Evolutionary conservation across 2,797 vertebrate species (phyloP), one percentile per base, ranked within the genome.

Genomic region (Xyrichtys novacula): DNA sequence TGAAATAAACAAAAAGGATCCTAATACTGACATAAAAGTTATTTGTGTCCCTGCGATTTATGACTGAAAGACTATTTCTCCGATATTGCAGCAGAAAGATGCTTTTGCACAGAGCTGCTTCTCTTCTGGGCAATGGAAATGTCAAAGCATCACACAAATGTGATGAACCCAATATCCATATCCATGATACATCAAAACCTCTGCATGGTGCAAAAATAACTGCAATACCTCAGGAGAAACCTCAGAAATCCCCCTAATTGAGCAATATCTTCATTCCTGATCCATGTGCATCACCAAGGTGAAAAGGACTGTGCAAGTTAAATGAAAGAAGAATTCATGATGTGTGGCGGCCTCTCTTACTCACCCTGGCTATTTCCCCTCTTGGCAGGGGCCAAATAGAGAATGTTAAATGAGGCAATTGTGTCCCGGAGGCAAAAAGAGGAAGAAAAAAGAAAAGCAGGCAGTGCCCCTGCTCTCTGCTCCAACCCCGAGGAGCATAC

Each of bases 361-460:
- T 92, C 84, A 91, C 86, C 83, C 92, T 85, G 83, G 88, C 93
- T 88, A 88, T 89, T 92, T 91, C 91, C 91, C 82, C 90, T 92
- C 91, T 90, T 91, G 90, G 92, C 91, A 91, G 85, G 84, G 92
- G 91, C 91, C 93, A 94, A 93, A 93, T 91, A 92, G 89, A 90
- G 90, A 95, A 93, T 94, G 93, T 92, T 94, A 94, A 94, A 93
- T 92, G 93, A 94, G 92, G 93, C 91, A 90, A 94, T 92, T 92
- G 91, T 93, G 92, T 95, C 92, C 92, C 80, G 70, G 76, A 90
- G 93, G 91, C 91, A 93, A 89, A 90, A 89, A 81, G 66, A 88
- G 69, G 81, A 74, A 74, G 55, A 69, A 47, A 65, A 65, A 50
- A 65, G 26, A 79, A 55, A 78, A 54, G 57, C 80, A 84, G 72